Percentiles rank a stretch among this genome's conserved stretches.
Evolutionary conservation across 2,888 invertebrate species (phyloP).

Genomic region (Sylvicola cinctus): DNA sequence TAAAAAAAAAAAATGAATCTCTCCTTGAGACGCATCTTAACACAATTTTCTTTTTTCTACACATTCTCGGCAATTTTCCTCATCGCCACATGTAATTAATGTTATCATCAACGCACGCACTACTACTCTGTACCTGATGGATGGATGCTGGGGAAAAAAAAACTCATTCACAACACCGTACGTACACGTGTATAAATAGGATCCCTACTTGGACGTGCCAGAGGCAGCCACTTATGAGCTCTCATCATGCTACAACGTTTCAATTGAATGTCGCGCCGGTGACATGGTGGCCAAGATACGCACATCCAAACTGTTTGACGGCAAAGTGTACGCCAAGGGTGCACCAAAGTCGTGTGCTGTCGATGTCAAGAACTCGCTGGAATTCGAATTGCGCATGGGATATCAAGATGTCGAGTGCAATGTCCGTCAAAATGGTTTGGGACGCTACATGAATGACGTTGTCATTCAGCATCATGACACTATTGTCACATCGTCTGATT

Average conservation of each 20-base stretch:
- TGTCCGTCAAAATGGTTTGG: conserved; percentile 72
- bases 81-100: too few relatives aligned
- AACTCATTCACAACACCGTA: too few relatives aligned
- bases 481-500: conserved; percentile 83
- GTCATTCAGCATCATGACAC: conserved; percentile 91
- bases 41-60: too few relatives aligned
- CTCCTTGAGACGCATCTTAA: too few relatives aligned
- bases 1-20: not conserved
- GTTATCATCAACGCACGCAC: too few relatives aligned
- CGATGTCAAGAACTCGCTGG: conserved; percentile 69
- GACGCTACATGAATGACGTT: conserved; percentile 75
- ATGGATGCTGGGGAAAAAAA: too few relatives aligned
- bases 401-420: conserved; percentile 86
- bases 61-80: too few relatives aligned
- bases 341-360: conserved; percentile 83
- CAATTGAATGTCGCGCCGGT: conserved; percentile 76
- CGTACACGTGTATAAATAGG: too few relatives aligned
- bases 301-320: conserved; percentile 80
- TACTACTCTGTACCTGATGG: too few relatives aligned
- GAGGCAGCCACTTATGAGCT: conserved; percentile 84
- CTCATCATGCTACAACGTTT: conserved; percentile 85
- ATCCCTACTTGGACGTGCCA: conserved; percentile 75
- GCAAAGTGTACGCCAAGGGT: conserved; percentile 87
- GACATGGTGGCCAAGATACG: conserved; percentile 86
- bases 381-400: conserved; percentile 80